A percentile compares a stretch with the other conserved stretches of the same genome.
Conservation (phyloP, 1,140 invertebrate species). For the Gryon sp. region DNA sequence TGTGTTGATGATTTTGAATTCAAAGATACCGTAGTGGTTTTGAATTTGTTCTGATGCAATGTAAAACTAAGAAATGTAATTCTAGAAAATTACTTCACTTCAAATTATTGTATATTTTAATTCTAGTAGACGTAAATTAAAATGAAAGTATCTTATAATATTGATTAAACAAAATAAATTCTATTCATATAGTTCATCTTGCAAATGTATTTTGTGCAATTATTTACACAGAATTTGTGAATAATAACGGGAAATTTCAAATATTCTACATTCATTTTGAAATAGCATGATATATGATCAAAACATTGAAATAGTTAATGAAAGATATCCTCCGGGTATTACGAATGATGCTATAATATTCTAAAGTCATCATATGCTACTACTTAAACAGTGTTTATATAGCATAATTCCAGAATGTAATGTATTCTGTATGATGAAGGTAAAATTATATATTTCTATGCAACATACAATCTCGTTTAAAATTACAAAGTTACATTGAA, state of each 20-base stretch:
- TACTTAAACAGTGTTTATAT: constrained; percentile 6
- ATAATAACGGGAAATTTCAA: constrained; percentile 21
- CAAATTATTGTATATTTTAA: no score
- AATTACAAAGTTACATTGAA: no score
- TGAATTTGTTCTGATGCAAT: constrained; percentile 17
- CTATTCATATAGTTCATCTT: background rate
- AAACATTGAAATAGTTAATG: constrained; percentile 47
- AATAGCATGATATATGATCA: constrained; percentile 29
- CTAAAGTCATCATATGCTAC: constrained; percentile 32
- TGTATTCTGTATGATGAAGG: no score
- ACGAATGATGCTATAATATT: constrained; percentile 13
- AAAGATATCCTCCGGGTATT: constrained; percentile 40
- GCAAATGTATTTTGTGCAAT: constrained; percentile 15
- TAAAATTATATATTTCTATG: no score
- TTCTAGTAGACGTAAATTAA: no score
- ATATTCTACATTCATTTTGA: constrained; percentile 35
- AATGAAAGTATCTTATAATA: no score
- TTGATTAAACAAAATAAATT: background rate
- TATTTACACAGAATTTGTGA: constrained; percentile 32
- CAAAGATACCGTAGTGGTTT: constrained; percentile 29
- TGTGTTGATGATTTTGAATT: constrained; percentile 33
- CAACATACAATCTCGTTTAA: no score
- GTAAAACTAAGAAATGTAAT: no score
- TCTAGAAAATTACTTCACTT: no score
- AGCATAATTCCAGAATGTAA: constrained; percentile 13